phyloP scores from a whole-genome alignment of 2,888 invertebrate species.

The Zygothrica quintamaculata region DNA sequence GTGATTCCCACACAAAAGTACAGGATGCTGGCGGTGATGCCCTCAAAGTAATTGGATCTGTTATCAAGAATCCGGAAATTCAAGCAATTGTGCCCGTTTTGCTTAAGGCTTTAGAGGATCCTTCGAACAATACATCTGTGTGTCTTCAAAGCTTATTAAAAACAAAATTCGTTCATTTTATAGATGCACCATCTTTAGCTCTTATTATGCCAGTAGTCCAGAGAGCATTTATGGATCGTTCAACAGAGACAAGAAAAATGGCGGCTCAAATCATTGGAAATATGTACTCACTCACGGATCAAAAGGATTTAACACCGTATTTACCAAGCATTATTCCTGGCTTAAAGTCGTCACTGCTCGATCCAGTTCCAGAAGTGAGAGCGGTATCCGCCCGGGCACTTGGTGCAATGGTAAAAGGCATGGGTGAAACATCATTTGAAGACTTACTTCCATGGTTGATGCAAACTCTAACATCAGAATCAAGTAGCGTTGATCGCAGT shows the following conservation, averaged over 20 bases:
- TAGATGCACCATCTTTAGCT: conserved; percentile 98
- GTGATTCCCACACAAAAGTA: conserved; percentile 98
- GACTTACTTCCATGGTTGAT: conserved; percentile 99
- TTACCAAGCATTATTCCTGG: conserved; percentile 98
- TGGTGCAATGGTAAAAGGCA: conserved; percentile 98
- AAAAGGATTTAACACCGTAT: conserved; percentile 98
- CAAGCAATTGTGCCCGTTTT: conserved; percentile 95
- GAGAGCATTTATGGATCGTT: conserved; percentile 98
- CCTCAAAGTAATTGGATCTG: conserved; percentile 97
- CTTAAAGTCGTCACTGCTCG: conserved; percentile 96
- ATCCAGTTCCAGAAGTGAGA: conserved; percentile 99
- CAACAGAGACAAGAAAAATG: conserved; percentile 99
- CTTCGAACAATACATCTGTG: conserved; percentile 95
- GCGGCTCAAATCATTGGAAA: conserved; percentile 99
- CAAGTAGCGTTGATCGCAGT: conserved; percentile 96
- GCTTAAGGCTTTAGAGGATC: conserved; percentile 96
- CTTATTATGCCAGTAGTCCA: conserved; percentile 99
- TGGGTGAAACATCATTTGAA: conserved; percentile 98
- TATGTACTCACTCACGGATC: conserved; percentile 99
- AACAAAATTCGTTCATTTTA: conserved; percentile 99
- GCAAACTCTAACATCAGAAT: conserved; percentile 97
- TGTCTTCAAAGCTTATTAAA: conserved; percentile 97
- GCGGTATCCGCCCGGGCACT: conserved; percentile 97
- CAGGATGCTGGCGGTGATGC: conserved; percentile 99
- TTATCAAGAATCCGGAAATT: conserved; percentile 99